Evolutionary conservation across 2,888 invertebrate genomes (phyloP), one percentile per base, ranked within the genome.

Genomic region (Hypsopygia costalis): DNA sequence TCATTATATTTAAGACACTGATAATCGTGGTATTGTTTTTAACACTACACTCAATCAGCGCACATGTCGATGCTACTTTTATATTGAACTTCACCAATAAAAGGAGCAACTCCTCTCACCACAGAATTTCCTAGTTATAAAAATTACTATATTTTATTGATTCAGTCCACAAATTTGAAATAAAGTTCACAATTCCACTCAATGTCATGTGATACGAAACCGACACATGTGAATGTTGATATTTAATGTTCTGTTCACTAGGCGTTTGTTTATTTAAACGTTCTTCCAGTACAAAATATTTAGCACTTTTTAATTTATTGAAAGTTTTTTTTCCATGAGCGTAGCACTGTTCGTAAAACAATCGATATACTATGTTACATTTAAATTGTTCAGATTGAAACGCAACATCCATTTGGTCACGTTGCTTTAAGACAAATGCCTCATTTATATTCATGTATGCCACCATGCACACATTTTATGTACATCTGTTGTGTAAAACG

Each of bases 141-240:
- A 79, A 85, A 87, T 86, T 85, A 85, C 83, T 76, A 78, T 81
- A 81, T 74, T 76, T 74, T 66, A 75, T 76, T 72, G 72, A 78
- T 78, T 85, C 71, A 82, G 87, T 88, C 83, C 88, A 87, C 85
- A 74, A 87, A 86, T 87, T 88, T 87, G 78, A 85, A 87, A 86
- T 69, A 76, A 85, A 85, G 88, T 88, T 81, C 87, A 86, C 87
- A 75, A 81, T 79, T 78, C 66, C 81, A 85, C 82, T 72, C 71
- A 61, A 58, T 64, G 62, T 66, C 77, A 65, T 65, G 66, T 62
- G 60, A 58, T 62, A 65, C 58, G 52, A 55, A 61, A 69, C 60
- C 58, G 62, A 56, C 75, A 68, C 70, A 73, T 67, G 67, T 67
- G 66, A 73, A 65, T 60, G 62, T 75, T 69, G 73, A 66, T 74